Base-by-base conservation (phyloP, 2,888 invertebrate species). In the Dicycla oo region DNA sequence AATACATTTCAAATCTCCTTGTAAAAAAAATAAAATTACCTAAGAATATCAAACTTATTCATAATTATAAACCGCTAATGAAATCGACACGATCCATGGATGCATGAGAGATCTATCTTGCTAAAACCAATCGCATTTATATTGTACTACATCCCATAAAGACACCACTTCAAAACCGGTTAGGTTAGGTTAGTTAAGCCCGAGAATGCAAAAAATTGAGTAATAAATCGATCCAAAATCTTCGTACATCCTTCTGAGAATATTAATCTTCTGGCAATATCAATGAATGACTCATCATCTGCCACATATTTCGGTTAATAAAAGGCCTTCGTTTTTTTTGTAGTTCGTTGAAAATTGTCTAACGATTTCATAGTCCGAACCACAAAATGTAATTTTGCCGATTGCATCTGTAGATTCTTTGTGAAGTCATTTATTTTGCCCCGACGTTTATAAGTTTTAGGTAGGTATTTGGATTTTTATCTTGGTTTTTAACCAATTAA, bases 231-330 rank as follows among this genome's bases (percentile, higher is more conserved):
- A 68, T 70, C 20, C 30, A 20, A 68, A 70, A 80, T 80, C 63
- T 63, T 47, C 69, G 73, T 64, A 82, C 66, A 54, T 69, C 80
- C 69, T 82, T 82, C 82, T 75, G 26, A 43, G 82, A 82, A 82
- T n/a, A n/a, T n/a, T n/a, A n/a, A n/a, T n/a, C n/a, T n/a, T n/a
- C 15, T 23, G 34, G 34, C 34, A 58, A 51, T 56, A 63, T 70
- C 34, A 63, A 62, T 63, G 51, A 66, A 70, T 82, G 80, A 82
- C 23, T 82, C 80, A 78, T 69, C 13, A 78, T 72, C 13, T 4
- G 5, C 6, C 0, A 49, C 40, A 43, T 76, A 81, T 80, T 76
- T 64, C 64, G 64, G 34, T n/a, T 47, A 10, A 26, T 47, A 62
- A 63, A 75, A 64, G 71, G 38, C 51, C 78, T 64, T 63, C 20